Base-by-base conservation (phyloP, 2,797 vertebrate species). In the Sarcophilus harrisii region DNA sequence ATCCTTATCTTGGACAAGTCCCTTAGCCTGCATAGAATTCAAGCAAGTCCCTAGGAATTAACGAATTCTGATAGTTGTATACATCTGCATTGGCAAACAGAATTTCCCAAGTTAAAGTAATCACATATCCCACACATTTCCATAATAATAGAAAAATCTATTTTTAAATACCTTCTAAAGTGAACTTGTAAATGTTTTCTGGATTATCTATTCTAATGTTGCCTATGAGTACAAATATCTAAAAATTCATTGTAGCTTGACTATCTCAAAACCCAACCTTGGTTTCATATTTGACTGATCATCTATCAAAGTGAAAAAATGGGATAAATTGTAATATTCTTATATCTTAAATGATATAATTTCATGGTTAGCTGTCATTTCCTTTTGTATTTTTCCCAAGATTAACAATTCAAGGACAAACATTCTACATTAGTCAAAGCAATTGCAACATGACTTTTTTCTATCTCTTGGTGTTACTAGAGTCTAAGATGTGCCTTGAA, bases 271-370 rank as follows among this genome's bases (percentile, higher is more conserved):
- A 96, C 32, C n/a, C 6, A 21, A 94, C 73, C 96, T 95, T 55
- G 30, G 52, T 94, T 95, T 91, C 96, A 45, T 13, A 24, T 93
- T 45, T 58, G 73, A 95, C 92, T 94, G 27, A 58, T 54, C n/a
- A 95, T 87, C 11, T 49, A 49, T 95, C 24, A 93, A 90, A 6
- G 4, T 91, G 3, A 58, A 58, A 49, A 92, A 91, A 90, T 1
- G 24, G 8, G 32, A 94, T 90, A 89, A 93, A 91, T 4, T 18
- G 30, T 0, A 66, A 12, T 62, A 58, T 66, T 29, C 91, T 87
- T 49, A 49, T 87, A 27, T 45, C 10, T 27, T 57, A 93, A 96
- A 92, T 24, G 9, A 95, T 73, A 73, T 3, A 90, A 92, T 52
- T n/a, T 90, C 10, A 38, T 38, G 87, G 18, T 92, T 95, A 90